Evolutionary conservation across 1,140 invertebrate genomes (phyloP).

Genomic region (Chrysopa pallens): DNA sequence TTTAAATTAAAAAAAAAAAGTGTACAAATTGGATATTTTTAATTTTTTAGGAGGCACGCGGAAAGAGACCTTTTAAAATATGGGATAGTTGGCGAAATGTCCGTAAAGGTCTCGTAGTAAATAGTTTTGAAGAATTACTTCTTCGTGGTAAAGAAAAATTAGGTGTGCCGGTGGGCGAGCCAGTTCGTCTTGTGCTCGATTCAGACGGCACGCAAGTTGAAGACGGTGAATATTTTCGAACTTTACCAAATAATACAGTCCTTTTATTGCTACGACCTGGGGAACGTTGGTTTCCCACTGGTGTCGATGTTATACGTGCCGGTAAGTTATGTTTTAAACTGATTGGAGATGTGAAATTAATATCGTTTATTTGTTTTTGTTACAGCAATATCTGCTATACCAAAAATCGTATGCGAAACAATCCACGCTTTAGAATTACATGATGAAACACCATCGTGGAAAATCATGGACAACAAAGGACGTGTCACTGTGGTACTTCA

Average conservation of each 20-base stretch:
- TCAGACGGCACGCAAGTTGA: conserved; percentile 89
- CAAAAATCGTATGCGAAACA: conserved; percentile 90
- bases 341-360: too few species aligned
- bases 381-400: conserved; percentile 84
- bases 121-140: conserved; percentile 79
- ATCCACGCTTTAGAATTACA: conserved; percentile 83
- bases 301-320: conserved; percentile 80
- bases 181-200: conserved; percentile 74
- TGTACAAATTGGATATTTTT: conserved; percentile 3
- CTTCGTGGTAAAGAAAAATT: conserved; percentile 84
- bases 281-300: conserved; percentile 80
- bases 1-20: too few species aligned
- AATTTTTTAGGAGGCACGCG: conserved; percentile 60
- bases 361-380: conserved; percentile 2
- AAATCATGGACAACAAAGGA: conserved; percentile 91
- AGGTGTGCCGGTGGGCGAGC: conserved; percentile 62
- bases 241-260: conserved; percentile 76
- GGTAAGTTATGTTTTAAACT: conserved; percentile 32
- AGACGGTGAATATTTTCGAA: conserved; percentile 85
- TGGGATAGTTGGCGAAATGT: conserved; percentile 89
- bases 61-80: conserved; percentile 93
- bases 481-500: conserved; percentile 83
- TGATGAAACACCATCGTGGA: conserved; percentile 90
- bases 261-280: conserved; percentile 70
- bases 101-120: conserved; percentile 83